phyloP scores from a whole-genome alignment of 2,888 invertebrate species.

The Allolobophora icterica region DNA sequence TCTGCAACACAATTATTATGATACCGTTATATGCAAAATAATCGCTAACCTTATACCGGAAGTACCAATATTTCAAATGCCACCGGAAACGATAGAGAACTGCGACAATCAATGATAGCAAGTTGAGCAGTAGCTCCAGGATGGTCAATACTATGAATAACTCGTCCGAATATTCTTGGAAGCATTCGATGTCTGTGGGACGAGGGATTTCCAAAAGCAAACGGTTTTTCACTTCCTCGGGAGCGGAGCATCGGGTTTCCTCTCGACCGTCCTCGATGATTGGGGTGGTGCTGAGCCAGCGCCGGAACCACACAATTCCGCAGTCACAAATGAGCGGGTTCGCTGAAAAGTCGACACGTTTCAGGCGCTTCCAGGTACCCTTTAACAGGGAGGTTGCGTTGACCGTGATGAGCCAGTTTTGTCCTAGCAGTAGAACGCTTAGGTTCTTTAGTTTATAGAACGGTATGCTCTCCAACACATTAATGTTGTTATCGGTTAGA shows the following conservation, averaged over 20 bases:
- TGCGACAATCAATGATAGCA: background rate
- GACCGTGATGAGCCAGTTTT: background rate
- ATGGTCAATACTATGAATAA: background rate
- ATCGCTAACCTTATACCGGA: background rate
- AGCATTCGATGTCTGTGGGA: background rate
- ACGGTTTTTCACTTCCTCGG: background rate
- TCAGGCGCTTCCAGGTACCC: background rate
- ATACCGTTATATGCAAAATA: too few species aligned
- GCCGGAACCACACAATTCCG: constrained; percentile 1
- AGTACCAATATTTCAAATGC: background rate
- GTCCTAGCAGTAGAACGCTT: background rate
- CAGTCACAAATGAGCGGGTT: constrained; percentile 4
- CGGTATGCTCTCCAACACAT: background rate
- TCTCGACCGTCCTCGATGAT: background rate
- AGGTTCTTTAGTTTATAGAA: background rate
- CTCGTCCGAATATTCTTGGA: background rate
- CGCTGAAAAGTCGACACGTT: background rate
- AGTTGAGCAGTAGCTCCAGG: background rate
- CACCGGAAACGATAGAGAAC: background rate
- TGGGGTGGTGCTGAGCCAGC: background rate
- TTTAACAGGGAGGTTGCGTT: background rate
- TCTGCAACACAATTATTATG: too few species aligned
- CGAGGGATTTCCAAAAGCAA: background rate
- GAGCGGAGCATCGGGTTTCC: background rate
- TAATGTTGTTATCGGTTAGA: background rate